Base-by-base conservation (phyloP, 2,888 invertebrate genomes). In the Drosophila kokeensis region DNA sequence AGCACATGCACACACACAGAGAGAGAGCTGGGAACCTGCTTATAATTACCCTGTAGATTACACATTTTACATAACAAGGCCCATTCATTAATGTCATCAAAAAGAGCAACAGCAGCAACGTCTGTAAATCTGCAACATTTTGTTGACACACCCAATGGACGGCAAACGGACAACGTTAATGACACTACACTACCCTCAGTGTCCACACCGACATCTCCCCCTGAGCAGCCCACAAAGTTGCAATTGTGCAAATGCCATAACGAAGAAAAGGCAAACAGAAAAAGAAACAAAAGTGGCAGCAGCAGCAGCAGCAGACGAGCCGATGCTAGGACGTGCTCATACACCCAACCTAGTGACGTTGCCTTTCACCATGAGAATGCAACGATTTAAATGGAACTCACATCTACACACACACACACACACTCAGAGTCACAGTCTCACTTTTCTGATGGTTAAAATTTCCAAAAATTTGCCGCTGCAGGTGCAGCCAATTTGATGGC, bases 11-110 rank as follows among this genome's bases (percentile, higher is more conserved):
- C 30, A 42, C 18, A 40, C 13, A 55, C 15, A 45, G 18, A 24
- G 29, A 15, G 30, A 52, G 36, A 58, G 50, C 53, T 40, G 34
- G n/a, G 81, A 81, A 81, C 74, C 83, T 82, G 86, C 67, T 79
- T 79, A 88, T 84, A 84, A 84, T 84, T 84, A 84, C 90, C 90
- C 90, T 71, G 76, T 76, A 85, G 90, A 89, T 84, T 84, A 84
- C 90, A 88, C 88, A 85, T 79, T 79, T 78, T 72, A 67, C 80
- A 86, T 73, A 83, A 89, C 84, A 88, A 88, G 90, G 83, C 90
- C 81, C 84, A 84, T 84, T 84, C 84, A 90, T 89, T 84, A 84
- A 87, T 88, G 84, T 71, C 84, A 90, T 82, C 81, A 82, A 82
- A 89, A 85, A 76, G 76, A 81, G 67, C 90, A 76, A 57, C 78